Base-by-base conservation (phyloP, 2,888 invertebrate species). In the Schrankia costaestrigalis region DNA sequence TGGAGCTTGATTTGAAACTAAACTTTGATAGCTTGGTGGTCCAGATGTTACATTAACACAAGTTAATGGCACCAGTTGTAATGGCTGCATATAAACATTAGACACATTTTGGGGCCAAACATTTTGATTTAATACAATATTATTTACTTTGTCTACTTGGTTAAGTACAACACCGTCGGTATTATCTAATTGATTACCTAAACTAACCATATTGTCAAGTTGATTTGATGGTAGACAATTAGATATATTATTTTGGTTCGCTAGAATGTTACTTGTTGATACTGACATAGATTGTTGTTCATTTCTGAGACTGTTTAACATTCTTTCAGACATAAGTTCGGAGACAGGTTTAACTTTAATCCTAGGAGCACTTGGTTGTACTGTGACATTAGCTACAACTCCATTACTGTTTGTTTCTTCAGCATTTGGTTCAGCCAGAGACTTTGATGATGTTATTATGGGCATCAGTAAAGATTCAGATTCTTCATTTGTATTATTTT, bases 321-420 rank as follows among this genome's bases (percentile, higher is more conserved):
- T 56, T 38, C 50, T 62, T 30, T 61, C 56, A 1, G 82, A 63
- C 83, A 85, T 78, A 26, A 86, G 60, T 43, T 85, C 81, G 9
- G 78, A 64, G 18, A 58, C 72, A 18, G 82, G 72, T 49, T 85
- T 86, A 0, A 86, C 82, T 70, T 85, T 86, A 31, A 86, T 83
- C 52, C 78, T 67, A 6, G 82, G 80, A 4, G 39, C 29, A 23
- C 3, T 12, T 17, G 45, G 31, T 19, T 35, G 19, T 21, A 36
- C 41, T 29, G 12, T 18, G 12, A 17, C 1, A 25, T 14, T 26
- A 10, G 23, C 12, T n/a, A n/a, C n/a, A n/a, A n/a, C n/a, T n/a
- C n/a, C n/a, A n/a, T n/a, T n/a, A n/a, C n/a, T n/a, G n/a, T n/a
- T n/a, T 5, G 8, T 17, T 1, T 17, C 11, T 31, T 11, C 33